These are phyloP conservation scores for Aphodius granarius DNA, from an alignment of 2,888 invertebrate species.

Conservation along the genomic window DNA sequence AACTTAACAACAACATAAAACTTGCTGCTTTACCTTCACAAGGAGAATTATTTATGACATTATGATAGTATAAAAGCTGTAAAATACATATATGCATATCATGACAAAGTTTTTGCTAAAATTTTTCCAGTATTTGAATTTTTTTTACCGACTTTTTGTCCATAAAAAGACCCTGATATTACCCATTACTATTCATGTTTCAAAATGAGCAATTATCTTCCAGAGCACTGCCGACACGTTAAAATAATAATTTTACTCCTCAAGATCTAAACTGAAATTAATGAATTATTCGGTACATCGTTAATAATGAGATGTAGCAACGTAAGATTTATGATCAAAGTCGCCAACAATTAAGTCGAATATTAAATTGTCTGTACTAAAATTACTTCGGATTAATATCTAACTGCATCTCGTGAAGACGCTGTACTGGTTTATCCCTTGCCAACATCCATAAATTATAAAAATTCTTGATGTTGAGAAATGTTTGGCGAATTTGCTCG, in stretches of 20 bases:
- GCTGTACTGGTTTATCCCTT: not conserved
- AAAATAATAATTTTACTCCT: not conserved
- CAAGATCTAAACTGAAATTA: not conserved
- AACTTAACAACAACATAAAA: no score
- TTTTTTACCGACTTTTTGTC: no score
- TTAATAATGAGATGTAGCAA: not conserved
- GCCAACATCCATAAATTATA: not conserved
- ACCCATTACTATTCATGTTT: no score
- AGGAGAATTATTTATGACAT: no score
- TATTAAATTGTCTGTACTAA: not conserved
- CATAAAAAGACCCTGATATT: no score
- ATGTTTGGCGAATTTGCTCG: not conserved
- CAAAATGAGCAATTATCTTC: not conserved
- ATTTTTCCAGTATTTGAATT: no score
- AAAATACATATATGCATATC: no score
- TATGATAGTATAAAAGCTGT: no score
- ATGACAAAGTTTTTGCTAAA: no score
- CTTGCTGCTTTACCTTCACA: no score
- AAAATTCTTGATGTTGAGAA: not conserved
- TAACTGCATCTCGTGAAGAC: not conserved
- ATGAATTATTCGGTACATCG: not conserved
- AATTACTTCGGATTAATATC: not conserved
- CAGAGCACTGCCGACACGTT: not conserved
- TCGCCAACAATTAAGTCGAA: not conserved
- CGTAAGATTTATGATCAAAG: not conserved